Conservation (phyloP, 2,888 invertebrate species). For the Melangyna quadrimaculata region DNA sequence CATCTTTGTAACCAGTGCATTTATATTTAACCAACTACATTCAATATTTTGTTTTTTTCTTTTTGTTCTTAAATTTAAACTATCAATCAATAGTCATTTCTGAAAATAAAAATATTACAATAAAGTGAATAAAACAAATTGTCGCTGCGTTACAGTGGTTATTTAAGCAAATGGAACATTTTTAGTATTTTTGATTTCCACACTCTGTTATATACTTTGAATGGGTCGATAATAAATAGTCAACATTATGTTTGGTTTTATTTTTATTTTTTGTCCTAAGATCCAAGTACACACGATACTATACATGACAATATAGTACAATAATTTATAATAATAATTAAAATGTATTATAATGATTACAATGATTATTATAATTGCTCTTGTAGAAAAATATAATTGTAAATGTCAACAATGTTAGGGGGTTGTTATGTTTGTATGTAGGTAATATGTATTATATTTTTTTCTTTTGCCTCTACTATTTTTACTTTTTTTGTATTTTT, state of each 20-base stretch:
- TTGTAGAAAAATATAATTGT: constrained; percentile 72
- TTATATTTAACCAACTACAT: constrained; percentile 54
- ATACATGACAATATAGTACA: constrained; percentile 23
- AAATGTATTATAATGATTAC: constrained; percentile 47
- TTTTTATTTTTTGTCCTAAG: constrained; percentile 1
- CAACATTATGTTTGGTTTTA: not conserved
- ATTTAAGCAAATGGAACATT: constrained; percentile 46
- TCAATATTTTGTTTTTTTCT: constrained; percentile 1
- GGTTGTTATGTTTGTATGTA: constrained; percentile 26
- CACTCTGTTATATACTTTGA: not conserved
- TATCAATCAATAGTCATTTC: constrained; percentile 20
- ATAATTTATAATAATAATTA: constrained; percentile 18
- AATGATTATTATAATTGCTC: constrained; percentile 66
- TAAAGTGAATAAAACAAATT: constrained; percentile 8
- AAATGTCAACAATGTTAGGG: constrained; percentile 68
- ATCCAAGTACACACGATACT: constrained; percentile 34
- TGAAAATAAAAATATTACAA: constrained; percentile 8
- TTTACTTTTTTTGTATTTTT: constrained; percentile 7
- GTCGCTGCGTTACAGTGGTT: constrained; percentile 17
- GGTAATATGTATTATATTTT: constrained; percentile 12
- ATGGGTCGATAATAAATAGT: constrained; percentile 7
- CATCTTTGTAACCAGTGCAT: constrained; percentile 68
- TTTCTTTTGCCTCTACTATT: constrained; percentile 33
- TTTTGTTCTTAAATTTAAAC: no score
- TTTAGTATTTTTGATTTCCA: not conserved